These are phyloP conservation scores for Zapus hudsonius DNA, from an alignment of 2,113 vertebrate genomes.

Conservation along the genomic window DNA sequence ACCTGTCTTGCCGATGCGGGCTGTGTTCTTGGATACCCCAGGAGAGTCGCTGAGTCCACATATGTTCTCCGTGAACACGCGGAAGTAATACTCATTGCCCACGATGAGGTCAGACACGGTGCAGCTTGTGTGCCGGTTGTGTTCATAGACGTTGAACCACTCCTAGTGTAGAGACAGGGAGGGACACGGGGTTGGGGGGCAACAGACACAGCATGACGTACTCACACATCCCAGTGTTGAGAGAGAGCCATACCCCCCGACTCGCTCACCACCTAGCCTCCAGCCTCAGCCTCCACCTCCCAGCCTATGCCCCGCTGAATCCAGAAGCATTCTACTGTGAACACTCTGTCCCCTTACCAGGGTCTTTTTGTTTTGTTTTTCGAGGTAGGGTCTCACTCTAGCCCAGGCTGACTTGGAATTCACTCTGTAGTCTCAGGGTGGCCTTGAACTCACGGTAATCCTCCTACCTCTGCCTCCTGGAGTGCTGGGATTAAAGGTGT, in stretches of 20 bases:
- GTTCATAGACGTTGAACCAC: conserved; percentile 94
- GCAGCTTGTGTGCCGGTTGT: conserved; percentile 89
- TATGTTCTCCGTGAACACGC: conserved; percentile 91
- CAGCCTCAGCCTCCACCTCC: background rate
- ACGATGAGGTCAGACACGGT: conserved; percentile 93
- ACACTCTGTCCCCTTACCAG: conserved; percentile 79
- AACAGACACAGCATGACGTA: background rate
- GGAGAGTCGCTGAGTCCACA: conserved; percentile 90
- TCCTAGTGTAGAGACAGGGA: conserved; percentile 82
- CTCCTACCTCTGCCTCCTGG: too few species aligned
- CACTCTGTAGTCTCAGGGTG: too few species aligned
- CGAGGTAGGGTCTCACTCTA: too few species aligned
- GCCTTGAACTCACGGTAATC: too few species aligned
- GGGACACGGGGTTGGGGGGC: background rate
- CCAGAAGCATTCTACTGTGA: background rate
- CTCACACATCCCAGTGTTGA: too few species aligned
- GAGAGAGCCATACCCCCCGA: too few species aligned
- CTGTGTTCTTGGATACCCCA: conserved; percentile 90
- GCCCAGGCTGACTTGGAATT: too few species aligned
- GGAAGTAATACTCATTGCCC: conserved; percentile 94
- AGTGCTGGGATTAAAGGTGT: too few species aligned
- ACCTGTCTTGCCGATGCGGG: conserved; percentile 91
- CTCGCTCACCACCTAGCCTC: background rate
- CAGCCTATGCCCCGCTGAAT: background rate
- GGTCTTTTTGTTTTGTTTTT: too few species aligned